Percentiles rank a stretch among this genome's conserved stretches.
phyloP scores from a whole-genome alignment of 2,113 vertebrate species.

The Megaceryle maxima region DNA sequence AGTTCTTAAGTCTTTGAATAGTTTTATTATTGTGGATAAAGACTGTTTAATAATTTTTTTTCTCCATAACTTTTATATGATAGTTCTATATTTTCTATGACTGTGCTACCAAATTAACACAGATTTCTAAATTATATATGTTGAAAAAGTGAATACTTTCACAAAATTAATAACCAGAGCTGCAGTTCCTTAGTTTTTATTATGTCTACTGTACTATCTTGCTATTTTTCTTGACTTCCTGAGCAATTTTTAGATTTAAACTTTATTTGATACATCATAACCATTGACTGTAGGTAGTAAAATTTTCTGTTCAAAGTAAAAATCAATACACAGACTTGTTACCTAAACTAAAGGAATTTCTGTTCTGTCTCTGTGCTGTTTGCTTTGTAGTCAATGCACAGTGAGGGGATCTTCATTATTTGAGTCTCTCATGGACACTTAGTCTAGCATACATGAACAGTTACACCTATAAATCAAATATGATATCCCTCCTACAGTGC shows the following conservation, averaged over 20 bases:
- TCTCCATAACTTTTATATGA: not conserved
- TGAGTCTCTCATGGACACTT: not conserved
- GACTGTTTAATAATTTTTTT: not conserved
- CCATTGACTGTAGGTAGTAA: not conserved
- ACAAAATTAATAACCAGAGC: not conserved
- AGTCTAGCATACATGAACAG: not conserved
- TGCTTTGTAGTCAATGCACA: not conserved
- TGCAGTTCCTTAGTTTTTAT: not conserved
- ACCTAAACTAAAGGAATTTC: not conserved
- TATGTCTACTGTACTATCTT: not conserved
- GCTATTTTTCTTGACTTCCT: not conserved
- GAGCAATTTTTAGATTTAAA: not conserved
- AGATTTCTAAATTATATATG: not conserved
- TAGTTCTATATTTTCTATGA: not conserved
- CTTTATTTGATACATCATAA: not conserved
- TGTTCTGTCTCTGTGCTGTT: not conserved
- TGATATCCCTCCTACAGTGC: not conserved
- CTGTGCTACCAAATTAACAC: not conserved
- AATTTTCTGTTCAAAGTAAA: not conserved
- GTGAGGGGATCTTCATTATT: not conserved
- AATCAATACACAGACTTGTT: not conserved
- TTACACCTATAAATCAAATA: not conserved
- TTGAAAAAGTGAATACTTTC: not conserved
- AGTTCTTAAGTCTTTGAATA: not conserved
- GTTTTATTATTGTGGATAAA: not conserved